Base-by-base conservation (phyloP, 1,140 invertebrate genomes). In the Zaprionus lachaisei region DNA sequence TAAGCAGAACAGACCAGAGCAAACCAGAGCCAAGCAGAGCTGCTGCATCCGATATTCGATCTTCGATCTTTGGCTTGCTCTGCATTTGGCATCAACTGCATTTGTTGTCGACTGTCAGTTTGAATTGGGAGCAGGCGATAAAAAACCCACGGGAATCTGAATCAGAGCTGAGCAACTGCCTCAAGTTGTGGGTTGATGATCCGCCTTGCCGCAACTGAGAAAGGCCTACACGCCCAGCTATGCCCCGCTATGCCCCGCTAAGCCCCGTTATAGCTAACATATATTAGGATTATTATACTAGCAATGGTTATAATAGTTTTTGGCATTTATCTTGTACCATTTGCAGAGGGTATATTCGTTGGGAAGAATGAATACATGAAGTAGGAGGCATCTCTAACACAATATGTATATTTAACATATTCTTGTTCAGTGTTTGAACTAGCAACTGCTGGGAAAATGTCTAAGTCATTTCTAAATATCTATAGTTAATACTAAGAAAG, bases 111-210 rank as follows among this genome's bases (percentile, higher is more conserved):
- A 3, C 24, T 24, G 34, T 62, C 31, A 22, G 31, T 22, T 54
- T 22, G 22, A 47, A 65, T 65, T 65, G 17, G 31, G 49, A 31
- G n/a, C 63, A 47, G 20, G 47, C 31, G 47, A 55, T 70, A 70
- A 64, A 63, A 47, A 28, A 22, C 68, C 69, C 61, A 72, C 69
- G 61, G 31, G 26, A 49, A 17, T 20, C 34, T 38, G 20, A 49
- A 63, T 4, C 20, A 11, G 31, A 34, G 31, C 9, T 34, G 31
- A 34, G 41, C n/a, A 15, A 5, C 15, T 41, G 5, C 14, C 5
- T 5, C n/a, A 9, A 56, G 26, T 26, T 17, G 54, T 56, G 26
- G 54, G 54, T 15, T 56, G 54, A 31, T 56, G 54, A 31, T 56
- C 54, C 54, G 14, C 24, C 24, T 28, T 44, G 41, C 1, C 38